Base-by-base conservation (phyloP, 2,113 vertebrate genomes). In the Myotis yumanensis region DNA sequence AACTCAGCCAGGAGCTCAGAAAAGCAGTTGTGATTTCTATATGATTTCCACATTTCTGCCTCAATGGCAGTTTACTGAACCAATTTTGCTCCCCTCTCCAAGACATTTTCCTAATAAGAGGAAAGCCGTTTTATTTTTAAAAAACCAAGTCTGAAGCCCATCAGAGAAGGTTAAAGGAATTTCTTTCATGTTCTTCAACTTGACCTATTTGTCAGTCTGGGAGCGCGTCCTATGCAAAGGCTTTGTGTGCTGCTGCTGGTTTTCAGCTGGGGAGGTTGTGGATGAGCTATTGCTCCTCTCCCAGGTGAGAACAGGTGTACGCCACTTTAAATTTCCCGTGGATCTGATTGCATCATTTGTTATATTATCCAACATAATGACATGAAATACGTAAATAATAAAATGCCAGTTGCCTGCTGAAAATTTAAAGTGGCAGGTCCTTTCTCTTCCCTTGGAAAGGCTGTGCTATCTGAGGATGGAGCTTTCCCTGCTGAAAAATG, bases 221-320 rank as follows among this genome's bases (percentile, higher is more conserved):
- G 94, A 69, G 86, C 59, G 12, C 1, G 72, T 52, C 90, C 87
- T 17, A 32, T 4, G 86, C 91, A 72, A 15, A 87, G 77, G 18
- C 96, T 94, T 82, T 96, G 89, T 64, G 89, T 51, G 5, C 86
- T 54, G 86, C 95, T 77, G 86, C 94, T 81, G 95, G 62, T 52
- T 86, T 95, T 97, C 96, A 96, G 94, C 96, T 95, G 92, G 93
- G 95, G 52, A 95, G 59, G 90, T 54, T 92, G 95, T 51, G 71
- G 69, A 83, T 95, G 96, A 97, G 96, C 95, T 94, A 95, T 85
- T 12, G 96, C 97, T 95, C 28, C 35, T 28, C 76, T 97, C 97
- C 97, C 97, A 97, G 97, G 97, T 97, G 97, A 97, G 97, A 97
- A 97, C 97, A 97, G 97, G 97, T 97, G 97, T 97, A 96, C 96